Evolutionary conservation across 2,113 vertebrate genomes (phyloP).

Genomic region (Gavia stellata): DNA sequence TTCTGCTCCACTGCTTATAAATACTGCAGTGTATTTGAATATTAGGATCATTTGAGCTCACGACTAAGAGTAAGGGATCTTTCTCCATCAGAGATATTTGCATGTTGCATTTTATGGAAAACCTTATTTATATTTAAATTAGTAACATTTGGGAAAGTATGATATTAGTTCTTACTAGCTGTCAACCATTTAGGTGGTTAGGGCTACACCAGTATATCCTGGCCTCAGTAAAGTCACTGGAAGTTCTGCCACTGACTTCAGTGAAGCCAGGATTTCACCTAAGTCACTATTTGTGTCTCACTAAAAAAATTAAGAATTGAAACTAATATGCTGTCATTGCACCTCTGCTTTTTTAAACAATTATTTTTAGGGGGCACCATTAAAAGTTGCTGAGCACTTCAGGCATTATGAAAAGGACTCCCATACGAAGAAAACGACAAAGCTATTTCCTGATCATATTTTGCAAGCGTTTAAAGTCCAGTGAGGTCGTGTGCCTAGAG

Average conservation of each 20-base stretch:
- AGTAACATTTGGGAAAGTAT: background rate
- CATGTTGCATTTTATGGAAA: background rate
- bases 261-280: background rate
- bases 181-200: background rate
- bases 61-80: background rate
- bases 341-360: background rate
- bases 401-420: background rate
- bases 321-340: background rate
- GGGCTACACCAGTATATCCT: background rate
- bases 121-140: background rate
- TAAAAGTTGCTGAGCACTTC: background rate
- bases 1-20: background rate
- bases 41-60: background rate
- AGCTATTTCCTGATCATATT: slow-evolving; percentile 20
- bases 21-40: background rate
- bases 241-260: background rate
- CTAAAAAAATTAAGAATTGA: background rate
- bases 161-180: background rate
- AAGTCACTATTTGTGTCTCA: background rate
- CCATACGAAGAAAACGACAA: background rate
- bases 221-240: background rate
- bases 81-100: background rate
- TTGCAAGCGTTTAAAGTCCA: background rate
- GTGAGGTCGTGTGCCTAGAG: background rate
- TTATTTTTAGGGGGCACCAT: background rate